Evolutionary conservation across 2,797 vertebrate species (phyloP).

Genomic region (Hypotaenidia okinawae): DNA sequence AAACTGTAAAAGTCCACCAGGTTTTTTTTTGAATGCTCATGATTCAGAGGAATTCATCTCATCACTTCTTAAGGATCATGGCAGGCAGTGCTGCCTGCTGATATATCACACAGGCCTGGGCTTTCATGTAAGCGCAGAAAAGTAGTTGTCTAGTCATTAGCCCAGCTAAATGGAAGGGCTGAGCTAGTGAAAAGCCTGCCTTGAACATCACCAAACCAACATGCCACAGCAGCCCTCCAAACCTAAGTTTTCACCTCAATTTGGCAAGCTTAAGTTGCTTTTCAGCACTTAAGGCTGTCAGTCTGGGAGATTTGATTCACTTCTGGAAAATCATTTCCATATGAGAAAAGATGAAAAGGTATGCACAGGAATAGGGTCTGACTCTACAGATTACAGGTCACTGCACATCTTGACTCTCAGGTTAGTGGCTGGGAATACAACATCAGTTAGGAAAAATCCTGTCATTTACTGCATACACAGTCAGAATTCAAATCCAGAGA

Average conservation of each 20-base stretch:
- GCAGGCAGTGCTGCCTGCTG: not conserved
- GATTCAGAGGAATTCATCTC: not conserved
- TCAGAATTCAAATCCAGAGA: not conserved
- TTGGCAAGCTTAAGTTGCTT: not conserved
- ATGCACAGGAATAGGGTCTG: not conserved
- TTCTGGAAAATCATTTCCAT: not conserved
- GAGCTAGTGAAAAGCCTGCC: not conserved
- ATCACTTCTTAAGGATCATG: not conserved
- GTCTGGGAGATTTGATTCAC: not conserved
- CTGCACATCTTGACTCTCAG: not conserved
- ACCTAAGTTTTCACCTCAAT: not conserved
- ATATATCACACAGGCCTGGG: not conserved
- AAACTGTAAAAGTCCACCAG: not conserved
- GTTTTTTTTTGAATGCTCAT: not conserved
- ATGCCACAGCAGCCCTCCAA: not conserved
- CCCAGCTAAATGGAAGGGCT: not conserved
- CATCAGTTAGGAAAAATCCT: not conserved
- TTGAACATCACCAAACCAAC: not conserved
- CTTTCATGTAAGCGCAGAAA: not conserved
- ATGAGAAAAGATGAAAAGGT: not conserved
- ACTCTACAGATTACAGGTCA: not conserved
- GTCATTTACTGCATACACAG: not conserved
- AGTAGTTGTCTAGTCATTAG: not conserved
- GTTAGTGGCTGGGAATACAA: not conserved
- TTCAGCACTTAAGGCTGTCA: not conserved